phyloP scores from a whole-genome alignment of 2,888 invertebrate genomes.

The Bembecia ichneumoniformis region DNA sequence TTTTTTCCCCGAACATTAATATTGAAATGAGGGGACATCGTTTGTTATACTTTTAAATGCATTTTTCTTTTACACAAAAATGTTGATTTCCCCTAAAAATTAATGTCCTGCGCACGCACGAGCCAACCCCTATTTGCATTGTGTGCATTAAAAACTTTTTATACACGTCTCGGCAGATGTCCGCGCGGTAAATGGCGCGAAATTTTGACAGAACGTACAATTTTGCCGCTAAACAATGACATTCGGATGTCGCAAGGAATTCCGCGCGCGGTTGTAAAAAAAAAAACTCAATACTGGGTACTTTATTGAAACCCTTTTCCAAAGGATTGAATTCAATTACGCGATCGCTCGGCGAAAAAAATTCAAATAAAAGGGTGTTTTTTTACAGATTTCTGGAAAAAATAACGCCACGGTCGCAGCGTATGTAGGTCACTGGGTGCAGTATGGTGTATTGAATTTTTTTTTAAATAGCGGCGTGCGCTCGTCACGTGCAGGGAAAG shows the following conservation, averaged over 20 bases:
- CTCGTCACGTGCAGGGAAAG: constrained; percentile 50
- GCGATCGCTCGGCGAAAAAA: constrained; percentile 32
- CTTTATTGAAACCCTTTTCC: constrained; percentile 66
- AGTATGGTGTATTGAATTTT: constrained; percentile 47
- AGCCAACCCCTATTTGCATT: constrained; percentile 66
- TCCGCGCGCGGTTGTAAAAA: constrained; percentile 14
- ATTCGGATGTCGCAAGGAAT: constrained; percentile 30
- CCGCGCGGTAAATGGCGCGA: constrained; percentile 64
- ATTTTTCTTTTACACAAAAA: constrained; percentile 58
- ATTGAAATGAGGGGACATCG: constrained; percentile 60
- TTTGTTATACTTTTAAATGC: constrained; percentile 63
- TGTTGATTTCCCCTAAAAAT: constrained; percentile 64
- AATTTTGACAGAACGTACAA: constrained; percentile 67
- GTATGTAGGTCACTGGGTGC: constrained; percentile 64
- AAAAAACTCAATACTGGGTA: constrained; percentile 53
- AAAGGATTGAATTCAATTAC: constrained; percentile 70
- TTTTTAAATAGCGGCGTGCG: constrained; percentile 50
- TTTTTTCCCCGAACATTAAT: constrained; percentile 38
- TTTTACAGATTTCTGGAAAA: constrained; percentile 54
- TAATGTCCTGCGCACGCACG: constrained; percentile 42
- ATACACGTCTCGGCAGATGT: constrained; percentile 54
- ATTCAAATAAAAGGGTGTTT: constrained; percentile 44
- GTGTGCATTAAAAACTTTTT: constrained; percentile 49
- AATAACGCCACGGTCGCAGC: constrained; percentile 37
- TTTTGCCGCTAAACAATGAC: constrained; percentile 55